Evolutionary conservation across 1,140 invertebrate genomes (phyloP).

Genomic region (Calosoma granatense): DNA sequence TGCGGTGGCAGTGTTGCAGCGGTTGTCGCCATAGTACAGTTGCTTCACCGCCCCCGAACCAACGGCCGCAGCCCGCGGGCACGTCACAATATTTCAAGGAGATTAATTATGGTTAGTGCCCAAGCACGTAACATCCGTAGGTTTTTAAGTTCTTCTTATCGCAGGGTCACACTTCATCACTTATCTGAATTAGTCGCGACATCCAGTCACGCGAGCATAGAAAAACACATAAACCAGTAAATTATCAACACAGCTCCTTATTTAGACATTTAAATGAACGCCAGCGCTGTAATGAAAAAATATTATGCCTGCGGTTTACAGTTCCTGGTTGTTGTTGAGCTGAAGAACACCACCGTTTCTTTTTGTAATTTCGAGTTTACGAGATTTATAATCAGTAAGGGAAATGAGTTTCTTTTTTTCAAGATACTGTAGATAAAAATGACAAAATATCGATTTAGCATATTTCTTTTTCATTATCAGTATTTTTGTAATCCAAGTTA

Average conservation of each 20-base stretch:
- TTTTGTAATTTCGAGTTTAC: too few relatives aligned
- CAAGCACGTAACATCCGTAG: background rate
- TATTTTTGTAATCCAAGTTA: too few relatives aligned
- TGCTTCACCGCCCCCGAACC: too few relatives aligned
- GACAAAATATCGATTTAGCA: too few relatives aligned
- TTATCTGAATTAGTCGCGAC: conserved; percentile 2
- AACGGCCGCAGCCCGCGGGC: too few relatives aligned
- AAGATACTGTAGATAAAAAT: too few relatives aligned
- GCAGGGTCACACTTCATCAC: conserved; percentile 2
- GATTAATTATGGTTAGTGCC: conserved; percentile 6
- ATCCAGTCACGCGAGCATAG: background rate
- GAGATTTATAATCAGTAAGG: too few relatives aligned
- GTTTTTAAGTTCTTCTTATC: conserved; percentile 3
- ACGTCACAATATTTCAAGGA: conserved; percentile 4
- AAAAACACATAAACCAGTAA: background rate
- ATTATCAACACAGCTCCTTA: background rate
- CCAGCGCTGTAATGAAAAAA: background rate
- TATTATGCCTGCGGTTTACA: background rate
- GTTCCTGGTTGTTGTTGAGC: too few relatives aligned
- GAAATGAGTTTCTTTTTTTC: too few relatives aligned
- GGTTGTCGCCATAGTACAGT: too few relatives aligned
- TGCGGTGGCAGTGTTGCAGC: background rate
- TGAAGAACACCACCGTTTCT: too few relatives aligned
- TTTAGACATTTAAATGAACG: background rate
- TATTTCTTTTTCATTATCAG: too few relatives aligned